Conservation (phyloP, 2,797 vertebrate genomes). For the Typhlichthys eigenmanni region DNA sequence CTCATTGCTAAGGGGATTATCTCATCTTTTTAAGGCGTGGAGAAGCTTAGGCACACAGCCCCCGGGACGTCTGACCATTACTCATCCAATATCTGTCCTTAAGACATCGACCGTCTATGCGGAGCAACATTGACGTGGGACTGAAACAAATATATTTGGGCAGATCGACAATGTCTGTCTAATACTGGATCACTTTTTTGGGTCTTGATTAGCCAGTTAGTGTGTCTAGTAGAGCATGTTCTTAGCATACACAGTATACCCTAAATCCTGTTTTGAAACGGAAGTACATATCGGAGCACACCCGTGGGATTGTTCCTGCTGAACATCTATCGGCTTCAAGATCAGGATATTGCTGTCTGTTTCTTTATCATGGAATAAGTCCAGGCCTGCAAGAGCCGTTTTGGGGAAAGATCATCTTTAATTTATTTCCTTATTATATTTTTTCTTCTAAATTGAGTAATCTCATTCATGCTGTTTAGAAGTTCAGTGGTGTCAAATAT, state of each 20-base stretch:
- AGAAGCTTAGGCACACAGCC: slow-evolving; percentile 45
- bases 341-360: not conserved
- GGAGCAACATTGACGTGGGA: slow-evolving; percentile 2
- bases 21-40: slow-evolving; percentile 44
- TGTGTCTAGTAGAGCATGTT: not conserved
- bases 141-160: not conserved
- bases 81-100: slow-evolving; percentile 33
- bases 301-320: not conserved
- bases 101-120: slow-evolving; percentile 19
- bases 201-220: not conserved
- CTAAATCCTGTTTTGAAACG: too few species aligned
- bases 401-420: not conserved
- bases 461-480: too few species aligned
- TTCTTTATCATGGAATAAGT: not conserved
- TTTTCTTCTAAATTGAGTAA: too few species aligned
- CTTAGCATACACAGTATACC: too few species aligned
- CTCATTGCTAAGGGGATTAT: slow-evolving; percentile 54
- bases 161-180: not conserved
- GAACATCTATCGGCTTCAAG: slow-evolving; percentile 2
- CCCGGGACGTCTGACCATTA: slow-evolving; percentile 44
- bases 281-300: not conserved
- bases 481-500: too few species aligned
- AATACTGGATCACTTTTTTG: not conserved
- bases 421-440: too few species aligned
- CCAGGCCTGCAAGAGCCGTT: not conserved